These are phyloP conservation scores for Thumatha senex DNA, from an alignment of 2,888 invertebrate genomes.

Conservation along the genomic window DNA sequence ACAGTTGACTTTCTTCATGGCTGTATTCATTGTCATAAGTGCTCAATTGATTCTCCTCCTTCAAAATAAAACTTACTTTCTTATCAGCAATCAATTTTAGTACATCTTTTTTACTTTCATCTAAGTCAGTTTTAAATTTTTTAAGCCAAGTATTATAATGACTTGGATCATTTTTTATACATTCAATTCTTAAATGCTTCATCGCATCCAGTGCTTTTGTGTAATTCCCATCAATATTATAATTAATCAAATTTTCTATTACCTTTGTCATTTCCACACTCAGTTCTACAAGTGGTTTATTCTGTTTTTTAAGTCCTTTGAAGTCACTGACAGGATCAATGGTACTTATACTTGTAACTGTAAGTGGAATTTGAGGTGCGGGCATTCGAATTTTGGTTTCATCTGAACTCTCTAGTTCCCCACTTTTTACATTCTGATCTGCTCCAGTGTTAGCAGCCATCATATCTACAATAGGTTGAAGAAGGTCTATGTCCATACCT, in stretches of 20 bases:
- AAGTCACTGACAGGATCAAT: conserved; percentile 85
- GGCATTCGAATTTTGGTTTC: conserved; percentile 58
- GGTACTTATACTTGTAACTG: conserved; percentile 78
- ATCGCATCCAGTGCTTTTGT: conserved; percentile 64
- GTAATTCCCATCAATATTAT: conserved; percentile 66
- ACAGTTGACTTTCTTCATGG: conserved; percentile 67
- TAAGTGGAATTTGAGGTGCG: conserved; percentile 34
- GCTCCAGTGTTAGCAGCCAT: conserved; percentile 14
- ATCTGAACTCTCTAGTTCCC: conserved; percentile 15
- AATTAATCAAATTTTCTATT: conserved; percentile 66
- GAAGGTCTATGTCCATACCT: conserved; percentile 28
- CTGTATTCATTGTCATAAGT: conserved; percentile 52
- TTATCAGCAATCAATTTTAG: conserved; percentile 54
- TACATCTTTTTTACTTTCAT: conserved; percentile 48
- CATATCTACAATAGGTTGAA: conserved; percentile 27
- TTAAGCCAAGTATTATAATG: conserved; percentile 70
- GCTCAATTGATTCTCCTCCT: conserved; percentile 64
- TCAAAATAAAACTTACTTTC: conserved; percentile 61
- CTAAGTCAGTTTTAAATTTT: conserved; percentile 49
- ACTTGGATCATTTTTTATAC: conserved; percentile 58
- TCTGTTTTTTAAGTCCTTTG: conserved; percentile 64
- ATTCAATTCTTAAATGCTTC: conserved; percentile 61
- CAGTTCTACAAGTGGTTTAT: conserved; percentile 55
- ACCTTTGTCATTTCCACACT: conserved; percentile 60
- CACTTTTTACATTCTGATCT: neutral